Base-by-base conservation (phyloP, 1,140 invertebrate genomes). In the Dolichoris vasculosae region DNA sequence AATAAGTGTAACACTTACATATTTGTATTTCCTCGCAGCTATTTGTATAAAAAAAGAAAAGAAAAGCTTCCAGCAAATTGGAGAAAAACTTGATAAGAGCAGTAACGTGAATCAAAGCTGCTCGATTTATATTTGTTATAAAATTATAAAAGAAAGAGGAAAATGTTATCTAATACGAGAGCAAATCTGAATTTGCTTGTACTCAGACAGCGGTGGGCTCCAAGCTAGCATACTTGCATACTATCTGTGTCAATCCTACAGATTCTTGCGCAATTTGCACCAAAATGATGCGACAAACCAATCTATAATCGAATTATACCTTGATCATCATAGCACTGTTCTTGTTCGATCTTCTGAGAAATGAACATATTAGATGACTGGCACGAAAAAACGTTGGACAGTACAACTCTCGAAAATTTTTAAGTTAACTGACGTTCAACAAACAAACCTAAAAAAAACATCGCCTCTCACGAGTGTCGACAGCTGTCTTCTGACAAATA, bases 201-300 rank as follows among this genome's bases (percentile, higher is more conserved):
- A 87, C 48, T 85, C 69, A 32, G 75, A 26, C 8, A 55, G 75
- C 86, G 87, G 80, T 13, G 55, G 26, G 55, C 13, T 17, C 51
- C 2, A 2, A 17, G 2, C 76, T 87, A 88, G 88, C 88, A 86
- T 82, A 88, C 85, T 89, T 88, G 89, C 90, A 90, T 13, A 69
- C 64, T 40, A 35, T 40, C 35, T 17, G 90, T 90, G 89, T 90
- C 89, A 88, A 91, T 88, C 89, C 90, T 89, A 91, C 90, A 89
- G 89, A 2, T 11, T 9, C 48, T 2, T 17, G 6, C 48, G 48
- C 43, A 6, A 46, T 46, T 13, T 46, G 13, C 6, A 17, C 11
- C 7, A 51, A 51, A 51, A 51, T 89, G 89, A 87, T 40, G 17
- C 15, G 67, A 20, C 48, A 9, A 17, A 51, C 48, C 13, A 51